Evolutionary conservation across 1,140 invertebrate genomes (phyloP).

Genomic region (Triops cancriformis): DNA sequence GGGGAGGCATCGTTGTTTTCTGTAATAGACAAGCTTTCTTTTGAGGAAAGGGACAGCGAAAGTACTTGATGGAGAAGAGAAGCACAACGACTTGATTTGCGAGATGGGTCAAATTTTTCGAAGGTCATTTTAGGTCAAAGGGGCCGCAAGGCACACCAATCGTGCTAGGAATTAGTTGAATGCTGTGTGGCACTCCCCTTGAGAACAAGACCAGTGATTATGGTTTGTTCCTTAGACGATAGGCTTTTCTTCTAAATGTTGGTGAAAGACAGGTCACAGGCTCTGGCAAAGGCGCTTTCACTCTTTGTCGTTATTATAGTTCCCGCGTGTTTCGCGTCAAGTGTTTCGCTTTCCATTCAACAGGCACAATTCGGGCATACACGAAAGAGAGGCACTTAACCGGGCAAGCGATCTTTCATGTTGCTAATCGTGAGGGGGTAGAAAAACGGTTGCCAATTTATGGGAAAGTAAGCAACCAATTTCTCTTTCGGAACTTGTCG

Average conservation of each 20-base stretch:
- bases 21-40: background rate
- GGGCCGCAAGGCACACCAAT: background rate
- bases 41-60: background rate
- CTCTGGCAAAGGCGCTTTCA: background rate
- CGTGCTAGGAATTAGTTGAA: background rate
- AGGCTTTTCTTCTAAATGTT: background rate
- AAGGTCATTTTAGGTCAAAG: conserved; percentile 14
- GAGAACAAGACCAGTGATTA: background rate
- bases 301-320: background rate
- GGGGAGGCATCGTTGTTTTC: background rate
- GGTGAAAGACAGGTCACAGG: background rate
- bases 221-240: background rate
- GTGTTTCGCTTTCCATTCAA: background rate
- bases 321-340: background rate
- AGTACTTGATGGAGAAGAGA: background rate
- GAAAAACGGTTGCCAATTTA: background rate
- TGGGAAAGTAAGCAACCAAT: background rate
- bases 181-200: background rate
- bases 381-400: background rate
- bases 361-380: background rate
- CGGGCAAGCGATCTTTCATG: background rate
- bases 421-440: background rate
- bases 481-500: too few species aligned
- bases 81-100: background rate
- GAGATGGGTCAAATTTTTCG: background rate